Evolutionary conservation across 1,140 invertebrate genomes (phyloP), one percentile per base, ranked within the genome.

Genomic region (Psilanteris sp.): DNA sequence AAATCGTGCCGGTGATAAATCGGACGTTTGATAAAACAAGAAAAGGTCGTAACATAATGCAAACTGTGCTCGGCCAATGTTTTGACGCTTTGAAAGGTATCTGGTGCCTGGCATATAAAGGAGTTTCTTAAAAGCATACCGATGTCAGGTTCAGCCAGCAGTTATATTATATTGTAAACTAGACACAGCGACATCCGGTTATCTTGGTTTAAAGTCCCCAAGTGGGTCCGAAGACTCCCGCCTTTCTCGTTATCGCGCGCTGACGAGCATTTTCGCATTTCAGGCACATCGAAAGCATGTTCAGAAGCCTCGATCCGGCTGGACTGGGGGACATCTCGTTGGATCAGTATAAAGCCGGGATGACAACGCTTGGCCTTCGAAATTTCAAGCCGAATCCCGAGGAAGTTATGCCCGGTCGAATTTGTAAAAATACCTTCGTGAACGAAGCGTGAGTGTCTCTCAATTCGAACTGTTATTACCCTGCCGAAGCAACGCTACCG

Each of bases 211-310:
- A 61, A 66, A 59, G 52, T 44, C 20, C 18, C 41, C 32, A 10
- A 24, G 46, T 52, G 20, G 24, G 26, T 44, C 43, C 16, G 14
- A 7, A 10, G 16, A 7, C 14, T 50, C 44, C 43, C 64, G 31
- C 29, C 20, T 34, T 46, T 36, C 39, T 52, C 32, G 34, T 52
- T 59, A 37, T 57, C 41, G 39, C 39, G 0, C 9, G 9, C 31
- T 55, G 15, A 68, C 43, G 64, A 55, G 31, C 9, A 48, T 50
- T 15, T 75, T 54, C 20, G n/a, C 9, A 54, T 75, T 77, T 43
- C 29, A 86, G 85, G 24, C 85, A 88, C 70, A 76, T 88, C 16
- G 71, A 83, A 15, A 83, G 83, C 29, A 72, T 88, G 26, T 88
- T 81, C 66, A 73, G 61, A 20, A 83, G 80, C 13, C 44, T 88